These are phyloP conservation scores for Psilopogon haemacephalus DNA, from an alignment of 2,113 vertebrate genomes.

Conservation along the genomic window DNA sequence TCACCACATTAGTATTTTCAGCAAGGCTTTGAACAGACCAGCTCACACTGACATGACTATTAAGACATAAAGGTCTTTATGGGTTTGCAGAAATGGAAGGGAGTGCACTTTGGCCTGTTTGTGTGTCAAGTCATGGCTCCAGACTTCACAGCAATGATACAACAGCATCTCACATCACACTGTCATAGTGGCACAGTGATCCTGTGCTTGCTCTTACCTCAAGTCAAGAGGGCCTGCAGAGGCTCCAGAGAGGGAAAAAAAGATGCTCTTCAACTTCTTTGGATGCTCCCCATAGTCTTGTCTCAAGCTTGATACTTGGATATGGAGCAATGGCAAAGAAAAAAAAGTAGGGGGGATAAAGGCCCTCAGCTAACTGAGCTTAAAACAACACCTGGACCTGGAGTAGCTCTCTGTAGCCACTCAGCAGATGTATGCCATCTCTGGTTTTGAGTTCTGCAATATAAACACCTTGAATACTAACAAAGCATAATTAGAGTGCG, in stretches of 20 bases:
- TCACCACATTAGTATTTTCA: background rate
- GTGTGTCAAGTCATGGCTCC: rapidly evolving
- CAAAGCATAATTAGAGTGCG: background rate
- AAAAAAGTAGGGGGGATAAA: background rate
- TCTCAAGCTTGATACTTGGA: background rate
- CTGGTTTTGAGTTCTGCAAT: background rate
- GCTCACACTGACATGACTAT: background rate
- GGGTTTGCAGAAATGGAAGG: background rate
- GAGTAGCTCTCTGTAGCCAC: background rate
- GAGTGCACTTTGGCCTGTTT: rapidly evolving
- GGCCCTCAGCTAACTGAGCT: background rate
- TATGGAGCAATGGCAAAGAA: background rate
- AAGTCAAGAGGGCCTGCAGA: background rate
- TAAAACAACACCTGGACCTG: background rate
- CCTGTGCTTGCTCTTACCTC: background rate
- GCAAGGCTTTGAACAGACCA: background rate
- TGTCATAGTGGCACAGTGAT: background rate
- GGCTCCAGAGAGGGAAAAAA: background rate
- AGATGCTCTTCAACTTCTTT: background rate
- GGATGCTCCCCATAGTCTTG: background rate
- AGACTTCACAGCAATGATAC: background rate
- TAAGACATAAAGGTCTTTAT: background rate
- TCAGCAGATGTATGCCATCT: background rate
- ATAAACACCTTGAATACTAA: background rate
- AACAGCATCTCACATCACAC: background rate